Evolutionary conservation across 2,797 vertebrate species (phyloP).

Genomic region (Myotis myotis): DNA sequence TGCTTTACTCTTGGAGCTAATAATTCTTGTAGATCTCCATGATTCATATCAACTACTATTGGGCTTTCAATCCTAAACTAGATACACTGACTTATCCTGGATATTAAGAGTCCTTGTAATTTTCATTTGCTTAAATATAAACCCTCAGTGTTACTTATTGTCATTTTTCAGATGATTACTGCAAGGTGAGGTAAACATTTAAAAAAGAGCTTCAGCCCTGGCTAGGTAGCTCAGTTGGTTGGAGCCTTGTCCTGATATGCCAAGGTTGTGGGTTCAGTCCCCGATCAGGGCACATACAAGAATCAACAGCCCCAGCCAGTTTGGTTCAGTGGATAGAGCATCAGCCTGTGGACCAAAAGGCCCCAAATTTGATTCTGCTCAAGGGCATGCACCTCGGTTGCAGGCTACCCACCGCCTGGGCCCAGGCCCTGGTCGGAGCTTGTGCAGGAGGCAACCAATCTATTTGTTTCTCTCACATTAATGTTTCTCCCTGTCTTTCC

Average conservation of each 20-base stretch:
- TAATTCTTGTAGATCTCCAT: not conserved
- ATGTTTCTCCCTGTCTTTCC: no score
- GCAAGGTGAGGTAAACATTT: not conserved
- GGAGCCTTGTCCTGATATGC: not conserved
- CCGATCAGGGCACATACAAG: not conserved
- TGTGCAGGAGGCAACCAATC: no score
- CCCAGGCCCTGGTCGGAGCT: no score
- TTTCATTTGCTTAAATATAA: constrained; percentile 27
- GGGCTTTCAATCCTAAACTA: not conserved
- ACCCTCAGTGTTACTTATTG: not conserved
- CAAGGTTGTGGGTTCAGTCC: not conserved
- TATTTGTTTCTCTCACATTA: no score
- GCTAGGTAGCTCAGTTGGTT: not conserved
- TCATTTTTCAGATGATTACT: not conserved
- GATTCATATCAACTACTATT: not conserved
- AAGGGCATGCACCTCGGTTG: no score
- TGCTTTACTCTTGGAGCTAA: not conserved
- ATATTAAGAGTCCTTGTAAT: not conserved
- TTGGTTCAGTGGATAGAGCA: no score
- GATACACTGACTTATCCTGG: not conserved
- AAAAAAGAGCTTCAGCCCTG: not conserved
- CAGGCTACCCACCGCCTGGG: no score
- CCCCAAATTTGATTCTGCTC: no score
- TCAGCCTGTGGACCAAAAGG: no score
- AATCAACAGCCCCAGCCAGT: not conserved